These are phyloP conservation scores for Synergus laeviventris DNA, from an alignment of 2,888 invertebrate genomes.

Conservation along the genomic window DNA sequence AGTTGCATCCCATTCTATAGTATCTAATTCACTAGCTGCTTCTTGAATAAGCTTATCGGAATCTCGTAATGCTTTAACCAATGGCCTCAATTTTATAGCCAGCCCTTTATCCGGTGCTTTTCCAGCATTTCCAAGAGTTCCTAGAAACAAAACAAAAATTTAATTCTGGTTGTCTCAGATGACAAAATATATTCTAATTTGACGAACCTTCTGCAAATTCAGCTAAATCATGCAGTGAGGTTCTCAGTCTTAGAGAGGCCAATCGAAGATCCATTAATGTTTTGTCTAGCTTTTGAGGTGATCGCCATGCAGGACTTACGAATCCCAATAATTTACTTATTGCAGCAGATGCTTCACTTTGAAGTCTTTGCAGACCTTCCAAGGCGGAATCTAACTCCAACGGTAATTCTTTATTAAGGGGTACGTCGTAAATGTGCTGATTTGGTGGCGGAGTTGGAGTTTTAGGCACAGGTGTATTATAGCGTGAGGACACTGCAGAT, in stretches of 20 bases:
- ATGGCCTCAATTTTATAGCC: conserved; percentile 84
- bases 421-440: conserved; percentile 81
- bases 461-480: conserved; percentile 63
- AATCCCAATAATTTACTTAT: conserved; percentile 87
- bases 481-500: conserved; percentile 64
- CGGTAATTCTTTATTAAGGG: conserved; percentile 82
- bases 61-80: conserved; percentile 88
- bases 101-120: conserved; percentile 88
- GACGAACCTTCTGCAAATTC: conserved; percentile 88
- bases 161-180: background rate
- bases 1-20: conserved; percentile 87
- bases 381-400: conserved; percentile 86
- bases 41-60: conserved; percentile 89
- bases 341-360: conserved; percentile 88
- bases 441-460: conserved; percentile 65
- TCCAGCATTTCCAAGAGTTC: conserved; percentile 89
- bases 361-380: conserved; percentile 85
- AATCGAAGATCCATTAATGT: conserved; percentile 90
- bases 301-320: conserved; percentile 89
- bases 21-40: conserved; percentile 85
- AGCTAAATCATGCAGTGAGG: conserved; percentile 90
- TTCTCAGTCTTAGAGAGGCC: conserved; percentile 86
- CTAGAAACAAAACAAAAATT: conserved; percentile 47
- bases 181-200: background rate
- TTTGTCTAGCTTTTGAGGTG: conserved; percentile 86